Evolutionary conservation across 2,888 invertebrate species (phyloP).

Genomic region (Diarsia brunnea): DNA sequence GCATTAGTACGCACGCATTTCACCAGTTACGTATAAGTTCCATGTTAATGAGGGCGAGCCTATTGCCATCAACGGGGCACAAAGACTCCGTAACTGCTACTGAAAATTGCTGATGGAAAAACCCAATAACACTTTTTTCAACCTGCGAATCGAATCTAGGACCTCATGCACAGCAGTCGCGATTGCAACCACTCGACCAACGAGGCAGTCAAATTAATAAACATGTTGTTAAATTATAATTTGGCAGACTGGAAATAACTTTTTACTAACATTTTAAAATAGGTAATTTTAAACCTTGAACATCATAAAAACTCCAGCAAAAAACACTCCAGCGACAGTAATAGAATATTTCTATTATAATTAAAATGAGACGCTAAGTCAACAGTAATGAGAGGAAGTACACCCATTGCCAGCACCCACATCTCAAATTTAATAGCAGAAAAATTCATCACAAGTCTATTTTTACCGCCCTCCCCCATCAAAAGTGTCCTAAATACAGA

Average conservation of each 20-base stretch:
- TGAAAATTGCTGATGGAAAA: no score
- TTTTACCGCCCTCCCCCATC: slow-evolving; percentile 79
- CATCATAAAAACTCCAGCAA: background rate
- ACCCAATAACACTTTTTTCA: no score
- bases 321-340: background rate
- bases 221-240: background rate
- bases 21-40: no score
- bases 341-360: slow-evolving; percentile 4
- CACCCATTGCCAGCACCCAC: slow-evolving; percentile 45
- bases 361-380: slow-evolving; percentile 37
- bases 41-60: no score
- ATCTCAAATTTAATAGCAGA: slow-evolving; percentile 52
- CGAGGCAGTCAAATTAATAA: no score
- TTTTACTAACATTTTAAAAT: background rate
- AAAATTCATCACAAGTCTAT: slow-evolving; percentile 69
- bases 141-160: no score
- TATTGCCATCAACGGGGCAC: no score
- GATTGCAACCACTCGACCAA: no score
- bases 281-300: background rate
- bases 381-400: slow-evolving; percentile 45
- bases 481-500: slow-evolving; percentile 87
- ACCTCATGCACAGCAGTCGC: no score
- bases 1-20: no score
- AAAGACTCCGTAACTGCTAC: no score
- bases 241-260: background rate